Base-by-base conservation (phyloP, 2,888 invertebrate species). In the Drosophila quinaria region DNA sequence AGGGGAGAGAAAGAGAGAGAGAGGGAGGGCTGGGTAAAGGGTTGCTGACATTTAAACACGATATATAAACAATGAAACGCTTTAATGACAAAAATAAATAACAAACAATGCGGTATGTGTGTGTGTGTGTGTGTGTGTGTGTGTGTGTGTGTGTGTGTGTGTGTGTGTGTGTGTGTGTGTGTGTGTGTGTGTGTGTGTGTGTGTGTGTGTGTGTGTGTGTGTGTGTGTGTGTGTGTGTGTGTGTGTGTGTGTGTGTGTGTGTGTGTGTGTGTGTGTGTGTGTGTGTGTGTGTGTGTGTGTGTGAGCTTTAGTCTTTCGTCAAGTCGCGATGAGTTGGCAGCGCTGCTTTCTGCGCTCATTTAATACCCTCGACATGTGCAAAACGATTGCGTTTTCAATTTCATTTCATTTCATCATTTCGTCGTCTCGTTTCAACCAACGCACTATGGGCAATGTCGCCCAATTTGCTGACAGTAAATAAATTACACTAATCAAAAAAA, bases 371-470 rank as follows among this genome's bases (percentile, higher is more conserved):
- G 66, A 76, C 85, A 78, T 82, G 68, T 70, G 70, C 70, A 82
- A 86, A 74, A 56, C 74, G 86, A 73, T 86, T 79, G 79, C 80
- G 82, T 76, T 80, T 80, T 81, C 88, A 85, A 89, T 86, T 89
- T 81, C 71, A 74, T 78, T 80, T 74, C 70, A 60, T 70, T 79
- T 67, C 77, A 61, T 75, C 69, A 46, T 75, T 60, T 25, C 75
- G 59, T 70, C 62, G 29, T 74, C 44, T 10, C 50, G 49, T 39
- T 47, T 31, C 55, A 9, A 17, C 19, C 11, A 19, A 42, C n/a
- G n/a, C n/a, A 37, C 37, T 37, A n/a, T 37, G 37, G 37, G n/a
- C 2, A n/a, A 37, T n/a, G 8, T n/a, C 0, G 3, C 2, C 1
- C 1, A 37, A 2, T 37, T n/a, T 37, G 1, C 37, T 6, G 37